A percentile compares a stretch with the other conserved stretches of the same genome.
Evolutionary conservation across 2,113 vertebrate species (phyloP).

Genomic region (Rhegmatorhina hoffmannsi): DNA sequence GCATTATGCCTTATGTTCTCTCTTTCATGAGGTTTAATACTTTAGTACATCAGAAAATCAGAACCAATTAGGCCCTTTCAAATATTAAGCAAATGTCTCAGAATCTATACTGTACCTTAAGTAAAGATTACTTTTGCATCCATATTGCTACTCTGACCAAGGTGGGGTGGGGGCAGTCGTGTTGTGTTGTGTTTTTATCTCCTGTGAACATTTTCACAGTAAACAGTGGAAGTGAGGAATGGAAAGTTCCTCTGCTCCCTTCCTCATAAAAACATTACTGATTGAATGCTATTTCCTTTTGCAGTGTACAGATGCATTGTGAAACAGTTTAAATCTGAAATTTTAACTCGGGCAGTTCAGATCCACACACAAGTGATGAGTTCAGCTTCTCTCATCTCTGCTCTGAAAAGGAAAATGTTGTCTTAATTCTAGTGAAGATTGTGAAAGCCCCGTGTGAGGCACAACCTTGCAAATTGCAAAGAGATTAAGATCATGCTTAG

Average conservation of each 20-base stretch:
- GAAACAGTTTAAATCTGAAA: neutral
- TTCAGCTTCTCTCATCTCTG: neutral
- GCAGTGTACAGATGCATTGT: neutral
- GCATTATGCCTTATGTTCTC: neutral
- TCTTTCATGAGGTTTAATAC: neutral
- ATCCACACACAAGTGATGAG: rapidly evolving
- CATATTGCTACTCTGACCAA: neutral
- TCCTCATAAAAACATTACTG: neutral
- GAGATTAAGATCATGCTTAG: neutral
- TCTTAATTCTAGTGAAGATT: neutral
- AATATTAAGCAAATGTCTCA: neutral
- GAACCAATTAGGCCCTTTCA: neutral
- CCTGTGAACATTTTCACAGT: neutral
- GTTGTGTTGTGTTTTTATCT: neutral
- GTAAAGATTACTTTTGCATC: neutral
- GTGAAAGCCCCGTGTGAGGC: neutral
- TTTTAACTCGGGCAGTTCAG: neutral
- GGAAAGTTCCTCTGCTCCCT: neutral
- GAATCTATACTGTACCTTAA: neutral
- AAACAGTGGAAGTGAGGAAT: neutral
- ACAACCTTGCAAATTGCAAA: neutral
- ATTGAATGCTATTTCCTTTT: neutral
- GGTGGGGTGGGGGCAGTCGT: neutral
- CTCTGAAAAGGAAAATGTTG: neutral
- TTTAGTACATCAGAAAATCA: slow-evolving; percentile 1